Percentiles rank a stretch among this genome's conserved stretches.
Evolutionary conservation across 2,113 vertebrate species (phyloP).

Genomic region (Ictalurus furcatus): DNA sequence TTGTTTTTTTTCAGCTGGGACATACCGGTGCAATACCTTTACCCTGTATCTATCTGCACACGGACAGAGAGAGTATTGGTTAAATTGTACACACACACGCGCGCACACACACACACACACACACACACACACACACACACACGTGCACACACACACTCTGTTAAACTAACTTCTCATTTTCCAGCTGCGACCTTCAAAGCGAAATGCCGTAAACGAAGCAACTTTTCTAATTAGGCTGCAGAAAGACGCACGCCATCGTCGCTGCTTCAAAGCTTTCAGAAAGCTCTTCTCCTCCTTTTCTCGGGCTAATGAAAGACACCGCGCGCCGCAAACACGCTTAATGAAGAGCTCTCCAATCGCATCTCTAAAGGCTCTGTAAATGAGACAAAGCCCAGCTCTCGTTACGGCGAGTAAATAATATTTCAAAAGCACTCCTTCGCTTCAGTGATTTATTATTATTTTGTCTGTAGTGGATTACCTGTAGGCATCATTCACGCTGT

Average conservation of each 20-base stretch:
- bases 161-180: constrained; percentile 63
- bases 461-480: background rate
- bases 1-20: too few species aligned
- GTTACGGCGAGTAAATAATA: background rate
- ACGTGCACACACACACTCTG: background rate
- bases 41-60: background rate
- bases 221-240: constrained; percentile 64
- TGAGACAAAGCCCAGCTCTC: background rate
- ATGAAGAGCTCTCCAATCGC: constrained; percentile 36
- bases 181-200: constrained; percentile 64
- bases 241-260: constrained; percentile 25
- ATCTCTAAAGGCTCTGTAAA: constrained; percentile 20
- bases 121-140: constrained; percentile 14
- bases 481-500: background rate
- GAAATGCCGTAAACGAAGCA: constrained; percentile 50
- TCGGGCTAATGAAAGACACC: constrained; percentile 35
- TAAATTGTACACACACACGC: constrained; percentile 2
- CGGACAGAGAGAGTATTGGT: background rate
- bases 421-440: background rate
- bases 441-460: background rate
- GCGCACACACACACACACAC: background rate
- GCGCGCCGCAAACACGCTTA: constrained; percentile 18
- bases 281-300: constrained; percentile 25
- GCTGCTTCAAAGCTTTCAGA: constrained; percentile 29
- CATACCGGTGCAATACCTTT: background rate